Conservation (phyloP, 2,888 invertebrate genomes). For the Rambutsinella grinnellia region DNA sequence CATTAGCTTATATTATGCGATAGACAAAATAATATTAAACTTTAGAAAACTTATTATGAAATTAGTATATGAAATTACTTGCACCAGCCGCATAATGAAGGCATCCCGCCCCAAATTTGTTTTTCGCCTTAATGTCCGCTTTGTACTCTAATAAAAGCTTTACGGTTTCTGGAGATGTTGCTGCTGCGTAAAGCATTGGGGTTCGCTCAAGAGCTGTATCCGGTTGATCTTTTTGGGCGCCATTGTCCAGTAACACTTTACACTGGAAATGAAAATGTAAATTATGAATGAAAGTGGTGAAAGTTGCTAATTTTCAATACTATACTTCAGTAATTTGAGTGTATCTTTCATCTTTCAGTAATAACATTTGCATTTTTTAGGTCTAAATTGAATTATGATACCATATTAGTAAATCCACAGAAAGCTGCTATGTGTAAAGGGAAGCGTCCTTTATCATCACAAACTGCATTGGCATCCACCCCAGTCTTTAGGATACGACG, state of each 20-base stretch:
- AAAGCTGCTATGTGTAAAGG: slow-evolving; percentile 65
- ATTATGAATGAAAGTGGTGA: not conserved
- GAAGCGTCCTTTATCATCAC: slow-evolving; percentile 66
- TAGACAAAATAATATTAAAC: too few relatives aligned
- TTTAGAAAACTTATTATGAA: too few relatives aligned
- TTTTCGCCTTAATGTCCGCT: slow-evolving; percentile 63
- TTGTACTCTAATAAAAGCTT: slow-evolving; percentile 63
- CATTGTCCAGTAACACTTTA: slow-evolving; percentile 62
- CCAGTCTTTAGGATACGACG: slow-evolving; percentile 63
- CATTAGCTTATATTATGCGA: too few relatives aligned
- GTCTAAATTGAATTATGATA: slow-evolving; percentile 30
- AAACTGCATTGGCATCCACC: slow-evolving; percentile 65
- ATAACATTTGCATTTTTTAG: not conserved
- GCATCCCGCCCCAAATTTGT: slow-evolving; percentile 65
- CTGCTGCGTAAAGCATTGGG: slow-evolving; percentile 65
- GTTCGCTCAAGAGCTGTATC: slow-evolving; percentile 65
- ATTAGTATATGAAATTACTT: too few relatives aligned
- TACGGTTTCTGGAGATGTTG: slow-evolving; percentile 64
- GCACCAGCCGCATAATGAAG: slow-evolving; percentile 66
- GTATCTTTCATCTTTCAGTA: not conserved
- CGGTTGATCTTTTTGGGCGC: slow-evolving; percentile 66
- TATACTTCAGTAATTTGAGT: not conserved
- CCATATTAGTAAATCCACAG: slow-evolving; percentile 61
- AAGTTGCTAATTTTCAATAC: not conserved
- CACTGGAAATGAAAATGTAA: slow-evolving; percentile 36